Percentiles rank a stretch among this genome's conserved stretches.
These are phyloP conservation scores for Phytoseiulus persimilis DNA, from an alignment of 2,888 invertebrate genomes.

Conservation along the genomic window DNA sequence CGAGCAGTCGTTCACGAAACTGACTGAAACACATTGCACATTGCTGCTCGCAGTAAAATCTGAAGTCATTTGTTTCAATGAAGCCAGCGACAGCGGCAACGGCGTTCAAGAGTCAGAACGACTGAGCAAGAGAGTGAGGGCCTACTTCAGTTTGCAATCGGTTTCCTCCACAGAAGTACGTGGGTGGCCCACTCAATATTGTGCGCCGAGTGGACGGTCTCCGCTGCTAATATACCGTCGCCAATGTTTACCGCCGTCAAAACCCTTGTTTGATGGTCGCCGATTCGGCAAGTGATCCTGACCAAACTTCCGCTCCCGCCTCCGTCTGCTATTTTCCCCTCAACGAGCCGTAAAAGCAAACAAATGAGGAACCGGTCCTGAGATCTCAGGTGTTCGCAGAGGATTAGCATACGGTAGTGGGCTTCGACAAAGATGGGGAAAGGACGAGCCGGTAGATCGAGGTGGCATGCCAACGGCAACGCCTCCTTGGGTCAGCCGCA, in stretches of 20 bases:
- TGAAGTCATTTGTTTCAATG: background rate
- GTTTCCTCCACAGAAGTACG: background rate
- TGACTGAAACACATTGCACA: background rate
- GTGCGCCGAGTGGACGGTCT: background rate
- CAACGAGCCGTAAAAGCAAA: no score
- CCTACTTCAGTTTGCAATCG: background rate
- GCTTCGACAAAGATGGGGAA: no score
- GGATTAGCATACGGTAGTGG: no score
- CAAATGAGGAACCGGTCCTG: no score
- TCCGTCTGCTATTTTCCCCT: no score
- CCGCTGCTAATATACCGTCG: background rate
- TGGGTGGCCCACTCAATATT: background rate
- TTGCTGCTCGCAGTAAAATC: background rate
- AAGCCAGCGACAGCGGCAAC: background rate
- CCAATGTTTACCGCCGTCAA: background rate
- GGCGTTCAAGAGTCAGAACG: background rate
- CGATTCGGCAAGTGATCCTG: background rate
- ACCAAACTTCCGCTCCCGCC: background rate
- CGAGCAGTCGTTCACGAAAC: background rate
- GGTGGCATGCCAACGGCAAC: no score
- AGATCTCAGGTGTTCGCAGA: no score
- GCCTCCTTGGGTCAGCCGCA: no score
- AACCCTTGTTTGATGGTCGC: background rate
- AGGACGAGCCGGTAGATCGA: no score
- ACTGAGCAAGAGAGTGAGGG: background rate